Conservation (phyloP, 2,113 vertebrate species). For the Leptosomus discolor region DNA sequence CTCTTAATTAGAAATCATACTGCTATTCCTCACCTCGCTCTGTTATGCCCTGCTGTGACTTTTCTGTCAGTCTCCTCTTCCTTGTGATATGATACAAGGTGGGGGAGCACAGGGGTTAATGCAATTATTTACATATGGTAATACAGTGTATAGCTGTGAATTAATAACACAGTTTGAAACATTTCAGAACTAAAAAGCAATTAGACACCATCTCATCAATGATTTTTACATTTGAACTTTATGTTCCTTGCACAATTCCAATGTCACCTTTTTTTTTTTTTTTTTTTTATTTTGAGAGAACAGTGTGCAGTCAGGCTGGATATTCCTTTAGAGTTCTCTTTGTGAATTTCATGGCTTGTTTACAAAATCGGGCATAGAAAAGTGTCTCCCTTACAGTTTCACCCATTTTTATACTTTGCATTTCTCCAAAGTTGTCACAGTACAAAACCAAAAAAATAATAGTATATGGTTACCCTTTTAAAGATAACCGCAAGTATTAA, state of each 20-base stretch:
- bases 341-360: neutral
- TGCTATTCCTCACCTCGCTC: neutral
- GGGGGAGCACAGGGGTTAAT: conserved; percentile 44
- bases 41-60: neutral
- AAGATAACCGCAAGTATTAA: neutral
- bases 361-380: neutral
- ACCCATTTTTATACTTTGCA: neutral
- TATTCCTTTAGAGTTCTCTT: neutral
- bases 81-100: conserved; percentile 21
- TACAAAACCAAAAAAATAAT: neutral
- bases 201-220: neutral
- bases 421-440: neutral
- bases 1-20: conserved; percentile 45
- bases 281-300: neutral
- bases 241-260: neutral
- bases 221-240: neutral
- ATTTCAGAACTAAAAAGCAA: neutral
- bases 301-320: neutral
- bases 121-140: conserved; percentile 51
- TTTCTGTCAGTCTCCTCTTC: conserved; percentile 36
- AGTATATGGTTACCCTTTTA: neutral
- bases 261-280: neutral
- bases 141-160: neutral
- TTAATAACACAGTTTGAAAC: neutral
- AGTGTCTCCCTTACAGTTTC: neutral